Evolutionary conservation across 2,888 invertebrate species (phyloP).

Genomic region (Heliconius ismenius): DNA sequence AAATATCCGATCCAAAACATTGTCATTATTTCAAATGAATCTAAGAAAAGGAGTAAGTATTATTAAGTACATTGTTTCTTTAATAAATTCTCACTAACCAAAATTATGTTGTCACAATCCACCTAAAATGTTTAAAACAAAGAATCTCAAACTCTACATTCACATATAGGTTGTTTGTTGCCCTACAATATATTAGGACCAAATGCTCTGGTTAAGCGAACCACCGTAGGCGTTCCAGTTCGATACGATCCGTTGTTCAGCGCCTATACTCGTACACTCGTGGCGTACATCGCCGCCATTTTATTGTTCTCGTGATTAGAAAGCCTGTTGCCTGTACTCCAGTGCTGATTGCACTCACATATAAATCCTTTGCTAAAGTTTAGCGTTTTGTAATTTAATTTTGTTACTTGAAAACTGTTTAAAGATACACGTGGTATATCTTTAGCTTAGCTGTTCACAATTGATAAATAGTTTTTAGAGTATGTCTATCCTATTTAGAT

Average conservation of each 20-base stretch:
- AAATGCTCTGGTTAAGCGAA: constrained; percentile 40
- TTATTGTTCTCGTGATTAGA: constrained; percentile 57
- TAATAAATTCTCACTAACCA: neutral
- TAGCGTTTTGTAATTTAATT: constrained; percentile 34
- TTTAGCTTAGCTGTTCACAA: neutral
- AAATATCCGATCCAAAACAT: no score
- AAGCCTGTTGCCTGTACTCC: constrained; percentile 48
- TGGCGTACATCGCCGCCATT: constrained; percentile 43
- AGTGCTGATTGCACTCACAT: constrained; percentile 46
- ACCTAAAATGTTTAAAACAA: neutral
- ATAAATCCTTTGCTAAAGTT: constrained; percentile 42
- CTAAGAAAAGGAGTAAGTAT: no score
- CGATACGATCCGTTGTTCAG: constrained; percentile 40
- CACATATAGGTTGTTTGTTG: constrained; percentile 26
- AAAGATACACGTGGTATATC: constrained; percentile 13
- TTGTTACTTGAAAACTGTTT: constrained; percentile 37
- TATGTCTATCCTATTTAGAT: neutral
- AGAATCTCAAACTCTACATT: constrained; percentile 1
- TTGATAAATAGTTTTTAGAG: neutral
- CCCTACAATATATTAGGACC: constrained; percentile 34
- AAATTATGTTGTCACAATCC: neutral
- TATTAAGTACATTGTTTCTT: no score
- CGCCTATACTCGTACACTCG: constrained; percentile 20
- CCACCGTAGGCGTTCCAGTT: constrained; percentile 41
- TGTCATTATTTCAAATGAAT: no score